Evolutionary conservation across 2,113 vertebrate species (phyloP), one percentile per base, ranked within the genome.

Genomic region (Cololabis saira): DNA sequence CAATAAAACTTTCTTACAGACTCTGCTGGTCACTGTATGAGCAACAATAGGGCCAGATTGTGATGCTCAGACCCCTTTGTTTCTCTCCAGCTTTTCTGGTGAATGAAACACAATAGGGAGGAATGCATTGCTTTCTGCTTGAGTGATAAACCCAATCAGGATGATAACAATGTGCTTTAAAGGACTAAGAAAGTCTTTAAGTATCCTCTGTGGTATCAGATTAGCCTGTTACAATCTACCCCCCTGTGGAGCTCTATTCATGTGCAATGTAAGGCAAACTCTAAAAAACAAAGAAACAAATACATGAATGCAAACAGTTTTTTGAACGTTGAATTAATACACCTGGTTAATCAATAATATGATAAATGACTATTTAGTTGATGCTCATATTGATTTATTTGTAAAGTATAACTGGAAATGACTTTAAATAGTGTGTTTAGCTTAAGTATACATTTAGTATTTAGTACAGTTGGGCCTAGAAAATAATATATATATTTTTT

Each of bases 151-250:
- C 89, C 89, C 84, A 87, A 89, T 86, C 80, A 83, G 76, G 86
- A 76, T 75, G 80, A 91, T 89, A 91, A 93, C 89, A 92, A 92
- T 87, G 90, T 68, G 70, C 65, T 89, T 86, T 82, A 86, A 85
- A 84, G 74, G 82, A 84, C 82, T 81, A 37, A 72, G 74, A 87
- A 82, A 82, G 81, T 79, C 78, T 84, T 91, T 90, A 91, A 92
- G 81, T 84, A 87, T 88, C 89, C 85, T 74, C 68, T 80, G 37
- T 73, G 84, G 83, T 74, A 69, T 85, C 75, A 87, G 91, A 91
- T 93, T 91, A 93, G 84, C 71, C 55, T 69, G 86, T 84, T 84
- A 82, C 82, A 68, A 84, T 81, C 83, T 40, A 65, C 61, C 62
- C 82, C 74, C 81, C 58, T 30, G 78, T 66, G 74, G 78, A 43